These are phyloP conservation scores for Machimus atricapillus DNA, from an alignment of 2,888 invertebrate species.

Conservation along the genomic window DNA sequence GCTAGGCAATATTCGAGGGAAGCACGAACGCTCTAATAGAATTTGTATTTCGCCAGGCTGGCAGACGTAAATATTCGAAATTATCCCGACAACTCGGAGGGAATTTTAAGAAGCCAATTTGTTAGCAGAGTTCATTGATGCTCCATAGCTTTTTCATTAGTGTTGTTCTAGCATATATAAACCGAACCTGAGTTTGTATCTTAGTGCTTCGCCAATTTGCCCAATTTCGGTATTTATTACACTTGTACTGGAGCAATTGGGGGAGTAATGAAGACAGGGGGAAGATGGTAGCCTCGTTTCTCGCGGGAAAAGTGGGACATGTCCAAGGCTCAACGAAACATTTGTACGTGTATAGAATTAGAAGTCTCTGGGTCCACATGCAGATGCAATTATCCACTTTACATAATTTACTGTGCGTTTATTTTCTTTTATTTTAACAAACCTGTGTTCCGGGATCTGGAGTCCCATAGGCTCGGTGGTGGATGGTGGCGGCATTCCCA, in stretches of 20 bases:
- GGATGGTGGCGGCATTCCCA: not conserved
- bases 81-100: constrained; percentile 24
- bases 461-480: not conserved
- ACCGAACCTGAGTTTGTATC: not conserved
- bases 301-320: not conserved
- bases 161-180: constrained; percentile 2
- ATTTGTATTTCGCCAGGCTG: constrained; percentile 22
- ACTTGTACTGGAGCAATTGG: constrained; percentile 19
- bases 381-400: constrained; percentile 39
- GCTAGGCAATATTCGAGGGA: not conserved
- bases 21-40: not conserved
- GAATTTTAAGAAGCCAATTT: constrained; percentile 38
- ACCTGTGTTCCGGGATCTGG: not conserved
- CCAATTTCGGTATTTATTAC: constrained; percentile 27
- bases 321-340: not conserved
- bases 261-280: constrained; percentile 16
- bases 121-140: constrained; percentile 34
- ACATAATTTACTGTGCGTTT: constrained; percentile 32
- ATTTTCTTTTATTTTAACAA: constrained; percentile 26
- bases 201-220: not conserved
- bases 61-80: constrained; percentile 37
- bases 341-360: not conserved
- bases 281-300: not conserved
- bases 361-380: not conserved
- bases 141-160: constrained; percentile 28